These are phyloP conservation scores for Callithrix jacchus DNA, from an alignment of 2,113 vertebrate species.

Conservation along the genomic window DNA sequence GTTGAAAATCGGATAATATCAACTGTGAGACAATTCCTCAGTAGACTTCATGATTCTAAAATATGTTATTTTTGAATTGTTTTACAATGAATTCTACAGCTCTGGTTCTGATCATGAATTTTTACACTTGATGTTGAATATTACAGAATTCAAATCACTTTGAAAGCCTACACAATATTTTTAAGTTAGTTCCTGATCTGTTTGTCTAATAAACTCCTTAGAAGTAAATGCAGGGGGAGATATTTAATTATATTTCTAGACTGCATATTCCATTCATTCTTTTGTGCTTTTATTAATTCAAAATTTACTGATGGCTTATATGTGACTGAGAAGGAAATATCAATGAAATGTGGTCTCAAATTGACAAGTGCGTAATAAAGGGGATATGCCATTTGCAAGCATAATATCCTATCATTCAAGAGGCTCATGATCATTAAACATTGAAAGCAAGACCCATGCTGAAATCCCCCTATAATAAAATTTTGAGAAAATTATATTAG, in stretches of 20 bases:
- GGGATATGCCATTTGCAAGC: background rate
- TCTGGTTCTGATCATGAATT: background rate
- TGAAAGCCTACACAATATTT: background rate
- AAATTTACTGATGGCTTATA: background rate
- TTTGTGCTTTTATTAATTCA: slow-evolving; percentile 18
- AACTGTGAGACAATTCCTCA: background rate
- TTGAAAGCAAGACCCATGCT: background rate
- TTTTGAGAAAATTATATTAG: background rate
- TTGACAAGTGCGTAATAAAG: background rate
- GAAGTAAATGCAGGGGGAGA: background rate
- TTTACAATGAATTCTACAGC: background rate
- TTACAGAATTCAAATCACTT: slow-evolving; percentile 4
- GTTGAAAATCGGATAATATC: background rate
- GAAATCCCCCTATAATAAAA: background rate
- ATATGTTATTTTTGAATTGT: background rate
- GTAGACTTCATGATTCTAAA: background rate
- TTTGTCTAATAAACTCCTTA: background rate
- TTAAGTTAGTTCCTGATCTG: background rate
- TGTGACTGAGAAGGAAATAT: background rate
- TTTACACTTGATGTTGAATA: background rate
- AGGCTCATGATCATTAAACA: background rate
- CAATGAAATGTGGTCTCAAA: background rate
- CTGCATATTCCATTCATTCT: background rate
- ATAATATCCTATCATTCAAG: background rate
- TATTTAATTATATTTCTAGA: background rate